Evolutionary conservation across 2,888 invertebrate species (phyloP), one percentile per base, ranked within the genome.

Genomic region (Xanthia icteritia): DNA sequence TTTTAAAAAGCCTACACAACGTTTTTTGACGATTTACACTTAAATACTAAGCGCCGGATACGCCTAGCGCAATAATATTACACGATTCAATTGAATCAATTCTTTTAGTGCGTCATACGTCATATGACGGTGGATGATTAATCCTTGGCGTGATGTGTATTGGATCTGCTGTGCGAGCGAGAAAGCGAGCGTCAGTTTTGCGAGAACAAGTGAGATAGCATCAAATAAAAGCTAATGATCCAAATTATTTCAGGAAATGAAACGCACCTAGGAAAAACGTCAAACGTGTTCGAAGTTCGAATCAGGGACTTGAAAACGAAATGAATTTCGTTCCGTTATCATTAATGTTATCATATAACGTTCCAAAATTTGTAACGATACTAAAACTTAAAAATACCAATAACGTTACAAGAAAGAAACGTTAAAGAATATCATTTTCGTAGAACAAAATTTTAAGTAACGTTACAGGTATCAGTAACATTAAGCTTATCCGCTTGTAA

Each of bases 71-170:
- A 82, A 78, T 85, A 89, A 79, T 84, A 87, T 79, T 86, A 89
- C 89, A 89, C 87, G 87, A 88, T 90, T 88, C 86, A 88, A 91
- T 90, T 88, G 90, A 92, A 90, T 89, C 87, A 88, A 89, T 88
- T 84, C 83, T 82, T 78, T 77, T 82, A 86, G 92, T 94, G 94
- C 94, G 95, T 95, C 94, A 94, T 93, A 91, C 93, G 93, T 94
- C 94, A 94, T 93, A 93, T 92, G 94, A 94, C 92, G 90, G 73
- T 60, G 66, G 80, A 81, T 85, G 79, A 86, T 71, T 88, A 87
- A 88, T 86, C 81, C 74, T 70, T 27, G 74, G 68, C 68, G 72
- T 83, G 86, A 86, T 77, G 77, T 81, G 70, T 83, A 51, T 86
- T 76, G 51, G 65, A 70, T 71, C 27, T 54, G 9, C 13, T 36